Base-by-base conservation (phyloP, 2,113 vertebrate genomes). In the Columba janthina region DNA sequence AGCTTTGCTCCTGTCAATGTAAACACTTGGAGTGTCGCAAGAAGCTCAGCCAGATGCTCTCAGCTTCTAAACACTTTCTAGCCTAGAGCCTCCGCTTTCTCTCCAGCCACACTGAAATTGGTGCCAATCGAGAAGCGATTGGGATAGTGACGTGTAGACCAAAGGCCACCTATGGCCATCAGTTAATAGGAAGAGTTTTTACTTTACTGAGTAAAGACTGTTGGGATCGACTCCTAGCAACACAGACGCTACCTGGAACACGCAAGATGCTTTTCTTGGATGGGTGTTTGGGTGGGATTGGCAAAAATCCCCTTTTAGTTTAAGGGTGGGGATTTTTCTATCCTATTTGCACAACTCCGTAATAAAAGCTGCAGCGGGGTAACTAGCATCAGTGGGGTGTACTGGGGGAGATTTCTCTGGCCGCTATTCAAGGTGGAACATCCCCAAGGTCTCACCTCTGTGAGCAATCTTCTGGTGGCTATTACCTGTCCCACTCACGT, bases 1-100 rank as follows among this genome's bases (percentile, higher is more conserved):
- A 90, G 50, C 80, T 92, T 79, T 51, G 86, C 87, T 95, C 96
- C 96, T 92, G 38, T 92, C 93, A 89, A 75, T 96, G 97, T 97
- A 97, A 98, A 97, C 97, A 96, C 76, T 65, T 74, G 28, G 88
- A 83, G 83, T 79, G 85, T n/a, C 76, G 61, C 56, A 26, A 84
- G 82, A 73, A 84, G 71, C 93, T 46, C 69, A 57, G 19, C 53
- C 2, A 44, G 74, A 60, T 28, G 40, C 71, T 79, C 9, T 67
- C 9, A 53, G 93, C 85, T 85, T 22, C 88, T 58, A 5, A 44
- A 64, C 67, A 15, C 58, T 74, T 88, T 44, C 79, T 25, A 88
- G 51, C 86, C 88, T 15, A 11, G 15, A 71, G n/a, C 76, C 73
- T 66, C 71, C 26, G 77, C 64, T 71, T 93, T 72, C 56, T n/a